Conservation (phyloP, 1,140 invertebrate species). For the Platyscapa corneri region DNA sequence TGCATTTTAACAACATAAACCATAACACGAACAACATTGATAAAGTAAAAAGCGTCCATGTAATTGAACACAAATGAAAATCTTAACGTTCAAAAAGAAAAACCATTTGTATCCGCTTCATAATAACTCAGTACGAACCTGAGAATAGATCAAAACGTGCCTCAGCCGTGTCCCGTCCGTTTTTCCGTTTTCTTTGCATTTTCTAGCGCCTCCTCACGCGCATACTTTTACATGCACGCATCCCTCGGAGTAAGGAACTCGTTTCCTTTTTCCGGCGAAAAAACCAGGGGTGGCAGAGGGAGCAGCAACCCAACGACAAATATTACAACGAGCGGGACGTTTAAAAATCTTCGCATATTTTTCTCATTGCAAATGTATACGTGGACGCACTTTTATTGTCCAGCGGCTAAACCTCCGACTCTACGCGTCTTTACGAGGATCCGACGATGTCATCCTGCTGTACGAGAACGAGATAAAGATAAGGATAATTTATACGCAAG, state of each 20-base stretch:
- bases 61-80: background rate
- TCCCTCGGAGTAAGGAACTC: background rate
- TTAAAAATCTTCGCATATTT: background rate
- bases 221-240: too few relatives aligned
- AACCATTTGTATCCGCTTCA: background rate
- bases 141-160: background rate
- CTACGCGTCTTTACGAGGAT: background rate
- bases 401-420: background rate
- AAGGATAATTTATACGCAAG: background rate
- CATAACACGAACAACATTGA: background rate
- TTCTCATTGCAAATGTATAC: slow-evolving; percentile 21
- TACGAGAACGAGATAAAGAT: background rate
- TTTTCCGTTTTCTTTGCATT: background rate
- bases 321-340: background rate
- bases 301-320: background rate
- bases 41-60: background rate
- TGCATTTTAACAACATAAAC: too few relatives aligned
- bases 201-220: background rate
- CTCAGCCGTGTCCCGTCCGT: background rate
- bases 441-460: background rate
- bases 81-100: background rate
- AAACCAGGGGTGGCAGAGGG: background rate
- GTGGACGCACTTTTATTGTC: background rate
- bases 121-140: background rate
- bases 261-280: background rate